Evolutionary conservation across 2,888 invertebrate species (phyloP).

Genomic region (Melinaea menophilus): DNA sequence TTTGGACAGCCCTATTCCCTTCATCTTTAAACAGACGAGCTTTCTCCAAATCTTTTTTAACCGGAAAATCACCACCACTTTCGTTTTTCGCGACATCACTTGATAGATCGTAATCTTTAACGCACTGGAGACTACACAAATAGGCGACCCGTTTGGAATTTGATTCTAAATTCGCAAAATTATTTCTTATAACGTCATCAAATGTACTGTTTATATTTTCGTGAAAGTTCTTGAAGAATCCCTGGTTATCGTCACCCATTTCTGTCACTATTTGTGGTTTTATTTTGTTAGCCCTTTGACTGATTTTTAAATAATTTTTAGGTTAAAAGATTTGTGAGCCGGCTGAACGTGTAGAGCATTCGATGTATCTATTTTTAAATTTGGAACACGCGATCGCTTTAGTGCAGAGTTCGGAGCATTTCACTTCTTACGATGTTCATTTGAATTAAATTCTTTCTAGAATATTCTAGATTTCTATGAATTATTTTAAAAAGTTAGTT

Average conservation of each 20-base stretch:
- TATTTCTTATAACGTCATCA: constrained; percentile 78
- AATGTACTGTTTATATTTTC: constrained; percentile 76
- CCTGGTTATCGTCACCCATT: constrained; percentile 61
- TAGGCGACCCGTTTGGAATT: constrained; percentile 82
- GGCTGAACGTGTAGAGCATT: constrained; percentile 50
- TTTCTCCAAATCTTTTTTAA: constrained; percentile 76
- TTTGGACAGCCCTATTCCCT: constrained; percentile 85
- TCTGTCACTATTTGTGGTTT: constrained; percentile 29
- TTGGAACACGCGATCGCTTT: constrained; percentile 59
- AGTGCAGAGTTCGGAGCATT: constrained; percentile 39
- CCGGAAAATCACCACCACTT: constrained; percentile 55
- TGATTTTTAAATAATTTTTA: constrained; percentile 28
- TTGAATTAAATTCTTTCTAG: constrained; percentile 9
- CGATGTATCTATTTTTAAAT: constrained; percentile 65
- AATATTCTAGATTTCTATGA: background rate
- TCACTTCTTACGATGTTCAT: constrained; percentile 16
- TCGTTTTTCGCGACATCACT: constrained; percentile 59
- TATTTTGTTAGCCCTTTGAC: background rate
- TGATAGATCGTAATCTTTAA: constrained; percentile 70
- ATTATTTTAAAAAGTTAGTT: background rate
- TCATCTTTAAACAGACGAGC: constrained; percentile 82
- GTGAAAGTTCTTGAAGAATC: constrained; percentile 82
- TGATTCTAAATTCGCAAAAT: constrained; percentile 79
- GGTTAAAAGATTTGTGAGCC: constrained; percentile 57
- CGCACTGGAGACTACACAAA: constrained; percentile 74